Evolutionary conservation across 30 jellyfish, hydroid and myxozoan genomes (phyloP).

Genomic region (Hydractinia symbiolongicarpus): DNA sequence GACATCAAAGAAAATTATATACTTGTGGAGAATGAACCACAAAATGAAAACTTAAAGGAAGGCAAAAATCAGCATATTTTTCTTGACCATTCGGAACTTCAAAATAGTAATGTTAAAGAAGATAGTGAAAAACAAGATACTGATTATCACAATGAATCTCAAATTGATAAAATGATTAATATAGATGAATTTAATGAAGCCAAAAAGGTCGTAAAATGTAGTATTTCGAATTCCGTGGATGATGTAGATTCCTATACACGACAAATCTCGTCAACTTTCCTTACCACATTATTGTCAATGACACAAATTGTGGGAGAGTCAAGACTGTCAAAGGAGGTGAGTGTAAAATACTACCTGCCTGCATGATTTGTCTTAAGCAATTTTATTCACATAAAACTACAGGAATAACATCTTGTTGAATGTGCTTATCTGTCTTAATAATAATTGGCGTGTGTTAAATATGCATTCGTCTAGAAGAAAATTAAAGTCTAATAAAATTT

Average conservation of each 20-base stretch:
- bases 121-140: constrained; percentile 26
- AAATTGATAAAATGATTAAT: constrained; percentile 18
- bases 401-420: too few species aligned
- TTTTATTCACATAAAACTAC: too few species aligned
- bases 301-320: constrained; percentile 48
- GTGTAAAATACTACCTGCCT: neutral
- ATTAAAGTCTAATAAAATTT: too few species aligned
- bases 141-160: neutral
- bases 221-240: neutral
- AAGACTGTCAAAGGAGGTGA: constrained; percentile 60
- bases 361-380: neutral
- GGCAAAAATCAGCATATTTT: neutral
- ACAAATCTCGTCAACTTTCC: too few species aligned
- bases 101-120: constrained; percentile 12
- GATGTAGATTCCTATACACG: too few species aligned
- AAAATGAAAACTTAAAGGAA: neutral
- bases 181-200: constrained; percentile 12
- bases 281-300: constrained; percentile 23
- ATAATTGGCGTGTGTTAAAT: too few species aligned
- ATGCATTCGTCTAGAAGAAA: too few species aligned
- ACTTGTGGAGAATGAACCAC: neutral
- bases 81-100: constrained; percentile 7
- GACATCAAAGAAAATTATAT: neutral
- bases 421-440: too few species aligned
- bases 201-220: neutral